Evolutionary conservation across 2,888 invertebrate genomes (phyloP), one percentile per base, ranked within the genome.

Genomic region (Tenthredo notha): DNA sequence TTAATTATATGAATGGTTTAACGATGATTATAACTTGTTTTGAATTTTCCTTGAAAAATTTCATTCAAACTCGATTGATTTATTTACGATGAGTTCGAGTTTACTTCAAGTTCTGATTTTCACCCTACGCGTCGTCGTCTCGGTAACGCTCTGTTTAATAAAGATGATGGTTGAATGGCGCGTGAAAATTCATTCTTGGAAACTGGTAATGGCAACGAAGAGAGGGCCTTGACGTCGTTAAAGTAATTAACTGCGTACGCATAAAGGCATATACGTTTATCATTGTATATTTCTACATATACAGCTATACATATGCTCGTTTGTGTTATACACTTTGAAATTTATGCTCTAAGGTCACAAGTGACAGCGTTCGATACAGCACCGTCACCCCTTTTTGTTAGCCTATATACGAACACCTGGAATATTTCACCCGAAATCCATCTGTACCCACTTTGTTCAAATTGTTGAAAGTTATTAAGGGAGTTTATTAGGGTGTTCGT

Each of bases 301-400:
- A 25, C 25, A 9, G 21, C n/a, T 9, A 65, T 21, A 12, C 33
- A 5, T 37, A 54, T 25, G 5, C 33, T n/a, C 58, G 12, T n/a
- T n/a, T 37, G 58, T 61, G 61, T n/a, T n/a, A n/a, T 43, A 25
- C 43, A 33, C 61, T 10, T n/a, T 80, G 40, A 65, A 80, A 80
- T 65, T 80, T 43, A 61, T 40, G 61, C 61, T 80, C 40, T 61
- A 61, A 61, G 80, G 80, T 25, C 80, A 80, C 58, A 40, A 50
- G 40, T 80, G 80, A 37, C 61, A 61, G 37, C 80, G 80, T 40
- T 80, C 80, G 61, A 80, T 80, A 80, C n/a, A 65, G 10, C 29
- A 40, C 61, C 61, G 21, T 80, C 80, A 80, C 40, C 40, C 58
- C 80, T 80, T 80, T 80, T 61, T 80, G 61, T 80, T 54, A 54